These are phyloP conservation scores for Bos javanicus DNA, from an alignment of 2,113 vertebrate species.

Conservation along the genomic window DNA sequence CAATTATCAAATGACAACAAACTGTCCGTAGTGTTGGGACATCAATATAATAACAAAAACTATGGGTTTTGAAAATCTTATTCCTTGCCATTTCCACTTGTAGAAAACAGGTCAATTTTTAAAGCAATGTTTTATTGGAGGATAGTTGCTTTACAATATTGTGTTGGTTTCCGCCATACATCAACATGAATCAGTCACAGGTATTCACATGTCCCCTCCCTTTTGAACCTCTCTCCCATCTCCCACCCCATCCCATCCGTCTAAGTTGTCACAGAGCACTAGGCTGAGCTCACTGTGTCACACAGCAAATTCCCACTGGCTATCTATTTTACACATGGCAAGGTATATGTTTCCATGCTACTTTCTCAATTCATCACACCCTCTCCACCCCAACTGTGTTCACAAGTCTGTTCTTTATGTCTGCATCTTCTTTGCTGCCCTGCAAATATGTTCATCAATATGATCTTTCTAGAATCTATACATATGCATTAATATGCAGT, in stretches of 20 bases:
- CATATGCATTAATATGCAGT: neutral
- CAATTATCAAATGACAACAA: conserved; percentile 30
- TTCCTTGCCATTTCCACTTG: conserved; percentile 55
- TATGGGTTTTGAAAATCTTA: conserved; percentile 54
- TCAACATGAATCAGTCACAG: neutral
- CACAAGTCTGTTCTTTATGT: neutral
- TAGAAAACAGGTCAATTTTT: conserved; percentile 36
- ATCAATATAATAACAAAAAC: neutral
- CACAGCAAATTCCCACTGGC: neutral
- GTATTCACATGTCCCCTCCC: neutral
- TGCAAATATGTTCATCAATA: neutral
- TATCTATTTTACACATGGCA: neutral
- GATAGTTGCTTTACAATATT: neutral
- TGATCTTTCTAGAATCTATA: neutral
- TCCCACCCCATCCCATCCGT: neutral
- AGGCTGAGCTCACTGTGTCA: neutral
- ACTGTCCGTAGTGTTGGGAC: neutral
- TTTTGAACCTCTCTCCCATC: neutral
- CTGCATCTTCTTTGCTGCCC: neutral
- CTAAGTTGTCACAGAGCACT: neutral
- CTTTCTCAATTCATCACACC: neutral
- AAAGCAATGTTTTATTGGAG: neutral
- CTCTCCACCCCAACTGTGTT: neutral
- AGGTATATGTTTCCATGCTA: neutral
- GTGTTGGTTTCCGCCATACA: neutral